Evolutionary conservation across 2,888 invertebrate species (phyloP).

Genomic region (Oegoconia quadripuncta): DNA sequence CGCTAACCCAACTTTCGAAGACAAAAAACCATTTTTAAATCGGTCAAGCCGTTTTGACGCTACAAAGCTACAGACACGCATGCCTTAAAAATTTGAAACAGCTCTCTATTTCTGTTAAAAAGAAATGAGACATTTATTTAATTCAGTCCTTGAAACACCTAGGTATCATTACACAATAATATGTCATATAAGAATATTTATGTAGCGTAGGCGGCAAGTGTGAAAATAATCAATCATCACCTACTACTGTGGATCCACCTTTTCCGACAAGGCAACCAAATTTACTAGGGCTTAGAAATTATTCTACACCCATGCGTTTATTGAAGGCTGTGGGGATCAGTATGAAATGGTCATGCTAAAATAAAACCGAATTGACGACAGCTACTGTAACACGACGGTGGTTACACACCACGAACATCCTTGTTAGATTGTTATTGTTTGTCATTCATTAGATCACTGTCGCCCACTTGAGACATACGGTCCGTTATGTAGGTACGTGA

Average conservation of each 20-base stretch:
- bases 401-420: slow-evolving; percentile 3
- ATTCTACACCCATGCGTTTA: background rate
- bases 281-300: background rate
- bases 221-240: slow-evolving; percentile 14
- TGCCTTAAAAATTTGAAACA: too few species aligned
- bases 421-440: slow-evolving; percentile 17
- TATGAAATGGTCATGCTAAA: slow-evolving; percentile 9
- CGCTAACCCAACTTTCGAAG: too few species aligned
- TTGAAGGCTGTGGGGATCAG: background rate
- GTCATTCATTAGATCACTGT: slow-evolving; percentile 18
- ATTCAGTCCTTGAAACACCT: too few species aligned
- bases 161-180: too few species aligned
- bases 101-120: too few species aligned
- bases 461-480: slow-evolving; percentile 11
- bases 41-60: too few species aligned
- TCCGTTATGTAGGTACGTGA: background rate
- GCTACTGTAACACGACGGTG: background rate
- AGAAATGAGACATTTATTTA: too few species aligned
- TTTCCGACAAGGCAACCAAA: background rate
- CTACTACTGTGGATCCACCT: background rate
- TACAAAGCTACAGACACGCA: too few species aligned
- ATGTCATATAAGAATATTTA: background rate
- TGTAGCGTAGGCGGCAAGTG: slow-evolving; percentile 8
- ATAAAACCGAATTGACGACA: slow-evolving; percentile 14
- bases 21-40: too few species aligned